Evolutionary conservation across 1,140 invertebrate species (phyloP), one percentile per base, ranked within the genome.

Genomic region (Orius insidiosus): DNA sequence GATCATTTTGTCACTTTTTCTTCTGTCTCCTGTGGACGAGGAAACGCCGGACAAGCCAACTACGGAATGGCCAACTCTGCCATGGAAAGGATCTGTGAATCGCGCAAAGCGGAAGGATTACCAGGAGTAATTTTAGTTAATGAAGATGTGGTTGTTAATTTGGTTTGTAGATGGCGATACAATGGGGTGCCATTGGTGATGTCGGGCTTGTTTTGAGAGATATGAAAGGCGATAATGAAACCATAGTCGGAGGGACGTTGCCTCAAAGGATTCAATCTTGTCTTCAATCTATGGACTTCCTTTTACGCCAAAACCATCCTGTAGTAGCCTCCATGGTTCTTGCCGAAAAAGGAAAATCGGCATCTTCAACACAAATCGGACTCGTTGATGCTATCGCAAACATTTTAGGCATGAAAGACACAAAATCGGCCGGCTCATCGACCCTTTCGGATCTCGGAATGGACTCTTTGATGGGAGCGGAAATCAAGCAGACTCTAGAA

Each of bases 111-210:
- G 9, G 75, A 77, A 56, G 86, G 81, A n/a, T 63, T 89, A 32
- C 81, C 82, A 45, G 78, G 75, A 19, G 76, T 71, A 34, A 65
- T 51, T 52, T 11, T 3, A 24, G 24, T 24, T 24, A 7, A 24
- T 3, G 24, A 24, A 24, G n/a, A n/a, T n/a, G n/a, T n/a, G n/a
- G n/a, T n/a, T 11, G 35, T 11, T 9, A 3, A 3, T 11, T 36
- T 36, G 35, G 9, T 36, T 15, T 36, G 32, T 9, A 57, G 55
- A 37, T 93, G 14, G 87, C 92, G 14, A 87, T 98, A 52, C 93
- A 98, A 63, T 98, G 93, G 92, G 94, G 94, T 54, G 89, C 90
- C 35, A 87, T 98, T 56, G 93, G 89, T 51, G 93, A 98, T 63
- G 94, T 97, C 13, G 94, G 93, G 47, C 66, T 97, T 16, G 74